These are phyloP conservation scores for Archegozetes longisetosus DNA, from an alignment of 1,140 invertebrate species.

Conservation along the genomic window DNA sequence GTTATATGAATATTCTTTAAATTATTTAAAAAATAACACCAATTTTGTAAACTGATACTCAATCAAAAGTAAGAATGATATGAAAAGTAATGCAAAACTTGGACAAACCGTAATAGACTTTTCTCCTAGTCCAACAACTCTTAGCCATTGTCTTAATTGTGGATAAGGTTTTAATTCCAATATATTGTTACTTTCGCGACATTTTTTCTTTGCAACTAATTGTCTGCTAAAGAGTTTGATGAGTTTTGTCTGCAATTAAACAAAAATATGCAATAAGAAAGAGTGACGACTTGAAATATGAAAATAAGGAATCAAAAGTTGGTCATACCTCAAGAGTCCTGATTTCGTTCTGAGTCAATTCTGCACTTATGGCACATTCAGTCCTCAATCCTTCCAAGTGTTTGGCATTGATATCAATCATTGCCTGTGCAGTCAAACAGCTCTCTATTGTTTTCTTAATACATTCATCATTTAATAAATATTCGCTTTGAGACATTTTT, in stretches of 20 bases:
- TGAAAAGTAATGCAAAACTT: too few species aligned
- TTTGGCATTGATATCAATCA: conserved; percentile 86
- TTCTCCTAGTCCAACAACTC: conserved; percentile 62
- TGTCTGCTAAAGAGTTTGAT: conserved; percentile 82
- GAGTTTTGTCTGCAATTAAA: conserved; percentile 60
- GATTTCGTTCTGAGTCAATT: conserved; percentile 88
- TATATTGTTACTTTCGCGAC: conserved; percentile 34
- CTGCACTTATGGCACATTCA: conserved; percentile 73
- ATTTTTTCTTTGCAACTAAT: conserved; percentile 62
- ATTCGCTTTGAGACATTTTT: too few species aligned
- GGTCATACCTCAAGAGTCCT: conserved; percentile 61
- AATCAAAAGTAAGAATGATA: too few species aligned
- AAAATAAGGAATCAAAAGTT: not conserved
- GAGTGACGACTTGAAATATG: not conserved
- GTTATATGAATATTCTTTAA: too few species aligned
- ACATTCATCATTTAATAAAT: not conserved
- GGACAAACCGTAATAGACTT: conserved; percentile 47
- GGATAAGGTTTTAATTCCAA: conserved; percentile 31
- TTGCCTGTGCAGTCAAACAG: conserved; percentile 49
- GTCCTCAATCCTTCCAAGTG: conserved; percentile 76
- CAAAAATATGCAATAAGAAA: conserved; percentile 12
- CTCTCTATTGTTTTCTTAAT: conserved; percentile 22
- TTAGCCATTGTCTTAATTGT: conserved; percentile 69
- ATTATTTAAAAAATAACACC: too few species aligned
- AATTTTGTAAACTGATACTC: too few species aligned